Evolutionary conservation across 2,113 vertebrate species (phyloP).

Genomic region (Peromyscus californicus): DNA sequence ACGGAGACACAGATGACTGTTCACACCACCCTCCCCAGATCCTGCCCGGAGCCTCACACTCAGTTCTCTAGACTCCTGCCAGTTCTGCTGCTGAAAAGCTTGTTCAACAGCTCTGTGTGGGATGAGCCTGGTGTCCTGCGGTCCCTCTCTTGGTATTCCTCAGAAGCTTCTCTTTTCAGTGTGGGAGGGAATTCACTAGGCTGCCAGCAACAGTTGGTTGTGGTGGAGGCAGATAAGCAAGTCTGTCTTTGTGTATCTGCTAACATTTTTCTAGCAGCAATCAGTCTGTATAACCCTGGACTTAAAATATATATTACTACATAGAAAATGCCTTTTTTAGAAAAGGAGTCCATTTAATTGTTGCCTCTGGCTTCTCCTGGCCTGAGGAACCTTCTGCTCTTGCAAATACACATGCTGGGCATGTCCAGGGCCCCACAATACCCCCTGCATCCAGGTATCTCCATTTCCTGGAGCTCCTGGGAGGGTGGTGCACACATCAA

Average conservation of each 20-base stretch:
- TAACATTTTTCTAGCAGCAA: not conserved
- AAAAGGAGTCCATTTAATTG: not conserved
- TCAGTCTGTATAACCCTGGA: not conserved
- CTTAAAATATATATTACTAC: not conserved
- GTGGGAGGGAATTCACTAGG: not conserved
- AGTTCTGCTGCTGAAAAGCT: not conserved
- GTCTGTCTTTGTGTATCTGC: not conserved
- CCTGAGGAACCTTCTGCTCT: not conserved
- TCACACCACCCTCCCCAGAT: rapidly evolving
- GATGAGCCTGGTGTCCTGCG: not conserved
- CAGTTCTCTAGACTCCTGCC: not conserved
- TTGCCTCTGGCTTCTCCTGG: not conserved
- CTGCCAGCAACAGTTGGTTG: not conserved
- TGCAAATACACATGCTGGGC: not conserved
- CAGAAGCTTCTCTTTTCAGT: not conserved
- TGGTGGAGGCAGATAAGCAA: not conserved
- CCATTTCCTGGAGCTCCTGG: not conserved
- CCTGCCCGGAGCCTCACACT: not conserved
- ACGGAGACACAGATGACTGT: not conserved
- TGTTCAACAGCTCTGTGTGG: not conserved
- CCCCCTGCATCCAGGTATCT: not conserved
- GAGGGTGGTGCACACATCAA: not conserved
- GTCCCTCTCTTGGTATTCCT: not conserved
- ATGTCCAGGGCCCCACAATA: not conserved
- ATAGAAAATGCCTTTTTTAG: not conserved